Conservation (phyloP, 2,797 vertebrate species). For the Eptatretus atami region DNA sequence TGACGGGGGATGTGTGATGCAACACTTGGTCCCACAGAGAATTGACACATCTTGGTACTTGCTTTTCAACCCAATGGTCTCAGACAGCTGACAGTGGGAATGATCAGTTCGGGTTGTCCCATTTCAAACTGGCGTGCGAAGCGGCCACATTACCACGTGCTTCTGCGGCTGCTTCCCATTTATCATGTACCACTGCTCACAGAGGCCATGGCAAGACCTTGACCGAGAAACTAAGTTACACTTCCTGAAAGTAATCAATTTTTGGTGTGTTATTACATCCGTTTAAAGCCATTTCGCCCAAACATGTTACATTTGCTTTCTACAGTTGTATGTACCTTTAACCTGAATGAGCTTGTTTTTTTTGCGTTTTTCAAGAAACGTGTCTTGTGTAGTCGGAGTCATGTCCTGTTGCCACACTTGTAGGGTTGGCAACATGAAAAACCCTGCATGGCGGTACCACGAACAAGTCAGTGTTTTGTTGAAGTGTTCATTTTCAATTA, state of each 20-base stretch:
- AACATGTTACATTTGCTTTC: too few species aligned
- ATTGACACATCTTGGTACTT: background rate
- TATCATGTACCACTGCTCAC: slow-evolving; percentile 76
- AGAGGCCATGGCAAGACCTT: slow-evolving; percentile 30
- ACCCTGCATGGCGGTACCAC: too few species aligned
- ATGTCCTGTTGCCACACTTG: too few species aligned
- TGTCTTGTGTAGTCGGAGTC: too few species aligned
- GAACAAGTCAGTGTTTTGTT: too few species aligned
- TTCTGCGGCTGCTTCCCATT: slow-evolving; percentile 78
- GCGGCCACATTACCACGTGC: slow-evolving; percentile 58
- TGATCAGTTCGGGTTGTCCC: slow-evolving; percentile 67
- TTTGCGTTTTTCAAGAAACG: too few species aligned
- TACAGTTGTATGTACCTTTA: too few species aligned
- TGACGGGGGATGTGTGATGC: background rate
- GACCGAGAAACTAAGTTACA: slow-evolving; percentile 38
- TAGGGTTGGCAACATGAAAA: too few species aligned
- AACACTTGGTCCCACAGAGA: background rate
- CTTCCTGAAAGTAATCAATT: slow-evolving; percentile 46
- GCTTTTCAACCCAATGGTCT: background rate
- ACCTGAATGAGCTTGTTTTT: too few species aligned
- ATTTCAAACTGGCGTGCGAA: slow-evolving; percentile 58
- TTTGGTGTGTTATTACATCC: slow-evolving; percentile 29
- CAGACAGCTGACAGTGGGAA: slow-evolving; percentile 41
- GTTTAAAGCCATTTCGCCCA: too few species aligned
- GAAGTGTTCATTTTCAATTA: too few species aligned